A percentile compares a stretch with the other conserved stretches of the same genome.
phyloP scores from a whole-genome alignment of 2,888 invertebrate genomes.

The Conus canariensis region DNA sequence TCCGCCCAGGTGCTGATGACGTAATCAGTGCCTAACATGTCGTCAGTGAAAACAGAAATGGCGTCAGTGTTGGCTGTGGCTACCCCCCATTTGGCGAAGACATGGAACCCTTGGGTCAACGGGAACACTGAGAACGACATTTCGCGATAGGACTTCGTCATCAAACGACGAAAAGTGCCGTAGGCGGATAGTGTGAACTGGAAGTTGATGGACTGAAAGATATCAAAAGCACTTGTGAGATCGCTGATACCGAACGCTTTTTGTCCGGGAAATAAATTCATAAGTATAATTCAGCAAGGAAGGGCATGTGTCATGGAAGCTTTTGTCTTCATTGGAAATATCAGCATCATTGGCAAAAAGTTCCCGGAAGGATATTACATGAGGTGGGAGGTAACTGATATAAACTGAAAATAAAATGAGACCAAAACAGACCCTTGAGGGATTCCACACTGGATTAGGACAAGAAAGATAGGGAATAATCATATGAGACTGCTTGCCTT shows the following conservation, averaged over 20 bases:
- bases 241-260: too few species aligned
- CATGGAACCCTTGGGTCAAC: slow-evolving; percentile 5
- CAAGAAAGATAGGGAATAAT: too few species aligned
- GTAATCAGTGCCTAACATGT: slow-evolving; percentile 6
- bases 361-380: neutral
- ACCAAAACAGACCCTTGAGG: too few species aligned
- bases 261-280: too few species aligned
- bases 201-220: slow-evolving; percentile 24
- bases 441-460: too few species aligned
- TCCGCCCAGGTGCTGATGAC: slow-evolving; percentile 29
- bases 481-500: too few species aligned
- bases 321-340: too few species aligned
- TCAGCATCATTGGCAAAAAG: too few species aligned
- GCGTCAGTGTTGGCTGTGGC: slow-evolving; percentile 15
- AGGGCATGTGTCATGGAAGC: too few species aligned
- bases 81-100: slow-evolving; percentile 22
- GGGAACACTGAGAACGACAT: slow-evolving; percentile 27
- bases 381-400: neutral
- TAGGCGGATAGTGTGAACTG: neutral
- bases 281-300: too few species aligned
- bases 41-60: slow-evolving; percentile 28
- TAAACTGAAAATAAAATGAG: too few species aligned
- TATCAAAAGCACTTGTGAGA: neutral
- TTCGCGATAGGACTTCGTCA: slow-evolving; percentile 17
- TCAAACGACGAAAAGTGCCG: slow-evolving; percentile 26